These are phyloP conservation scores for Galeruca laticollis DNA, from an alignment of 2,888 invertebrate species.

Conservation along the genomic window DNA sequence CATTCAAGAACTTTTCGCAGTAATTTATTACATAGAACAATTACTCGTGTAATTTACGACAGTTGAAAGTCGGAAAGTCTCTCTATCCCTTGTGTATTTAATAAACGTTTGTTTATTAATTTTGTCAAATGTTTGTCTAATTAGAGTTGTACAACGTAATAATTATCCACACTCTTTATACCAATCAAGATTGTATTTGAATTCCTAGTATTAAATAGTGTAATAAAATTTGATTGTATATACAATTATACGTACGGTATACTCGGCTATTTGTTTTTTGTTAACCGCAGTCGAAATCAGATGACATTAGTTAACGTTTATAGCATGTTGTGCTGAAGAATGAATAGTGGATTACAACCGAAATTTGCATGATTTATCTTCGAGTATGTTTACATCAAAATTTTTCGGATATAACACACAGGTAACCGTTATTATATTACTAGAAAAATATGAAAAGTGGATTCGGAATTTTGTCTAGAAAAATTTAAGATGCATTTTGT, in stretches of 20 bases:
- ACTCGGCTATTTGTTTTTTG: slow-evolving; percentile 10
- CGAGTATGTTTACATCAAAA: slow-evolving; percentile 5
- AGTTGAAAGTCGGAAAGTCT: neutral
- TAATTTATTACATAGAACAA: slow-evolving; percentile 21
- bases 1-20: neutral
- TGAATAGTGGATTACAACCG: neutral
- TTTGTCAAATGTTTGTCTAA: neutral
- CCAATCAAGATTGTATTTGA: slow-evolving; percentile 25
- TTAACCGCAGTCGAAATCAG: slow-evolving; percentile 3
- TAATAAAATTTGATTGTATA: slow-evolving; percentile 29
- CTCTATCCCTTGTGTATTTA: neutral
- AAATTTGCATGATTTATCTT: neutral
- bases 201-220: slow-evolving; percentile 30
- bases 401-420: slow-evolving; percentile 5
- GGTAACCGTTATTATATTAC: neutral
- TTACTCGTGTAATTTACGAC: neutral
- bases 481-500: too few relatives aligned
- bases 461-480: too few relatives aligned
- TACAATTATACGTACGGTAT: slow-evolving; percentile 21
- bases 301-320: neutral
- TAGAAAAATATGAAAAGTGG: too few relatives aligned
- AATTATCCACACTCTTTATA: slow-evolving; percentile 4
- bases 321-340: slow-evolving; percentile 1
- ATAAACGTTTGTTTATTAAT: slow-evolving; percentile 11
- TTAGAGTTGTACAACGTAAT: neutral